These are phyloP conservation scores for Schrankia costaestrigalis DNA, from an alignment of 2,888 invertebrate genomes.

Conservation along the genomic window DNA sequence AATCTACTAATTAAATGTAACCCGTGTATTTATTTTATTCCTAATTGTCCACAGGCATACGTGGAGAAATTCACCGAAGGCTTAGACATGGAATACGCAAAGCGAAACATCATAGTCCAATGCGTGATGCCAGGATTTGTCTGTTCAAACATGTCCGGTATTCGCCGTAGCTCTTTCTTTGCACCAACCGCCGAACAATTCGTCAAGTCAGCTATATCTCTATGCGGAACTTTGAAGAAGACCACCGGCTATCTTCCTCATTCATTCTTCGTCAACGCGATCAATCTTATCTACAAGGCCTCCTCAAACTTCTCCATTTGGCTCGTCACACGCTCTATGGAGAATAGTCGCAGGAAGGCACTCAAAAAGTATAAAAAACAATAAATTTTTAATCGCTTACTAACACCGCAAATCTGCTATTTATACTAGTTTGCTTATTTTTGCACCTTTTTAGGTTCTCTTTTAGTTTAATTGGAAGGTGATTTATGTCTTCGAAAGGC, in stretches of 20 bases:
- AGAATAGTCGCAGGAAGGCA: constrained; percentile 82
- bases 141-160: constrained; percentile 94
- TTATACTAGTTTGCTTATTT: neutral
- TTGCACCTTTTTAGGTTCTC: neutral
- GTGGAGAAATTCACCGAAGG: constrained; percentile 90
- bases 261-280: constrained; percentile 74
- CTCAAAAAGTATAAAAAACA: constrained; percentile 76
- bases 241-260: constrained; percentile 91
- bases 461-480: neutral
- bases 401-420: constrained; percentile 1
- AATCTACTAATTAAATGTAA: neutral
- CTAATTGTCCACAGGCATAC: constrained; percentile 81
- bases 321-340: constrained; percentile 83
- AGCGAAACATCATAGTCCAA: constrained; percentile 88
- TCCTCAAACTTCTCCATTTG: constrained; percentile 81
- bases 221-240: constrained; percentile 84
- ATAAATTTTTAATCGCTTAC: constrained; percentile 41
- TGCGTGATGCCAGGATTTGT: constrained; percentile 93
- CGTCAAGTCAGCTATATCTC: constrained; percentile 85
- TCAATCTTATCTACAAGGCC: constrained; percentile 69
- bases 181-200: constrained; percentile 87
- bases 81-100: constrained; percentile 86
- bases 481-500: too few species aligned
- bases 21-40: neutral
- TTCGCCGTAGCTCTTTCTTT: constrained; percentile 85